Evolutionary conservation across 2,113 vertebrate species (phyloP), one percentile per base, ranked within the genome.

Genomic region (Bos indicus): DNA sequence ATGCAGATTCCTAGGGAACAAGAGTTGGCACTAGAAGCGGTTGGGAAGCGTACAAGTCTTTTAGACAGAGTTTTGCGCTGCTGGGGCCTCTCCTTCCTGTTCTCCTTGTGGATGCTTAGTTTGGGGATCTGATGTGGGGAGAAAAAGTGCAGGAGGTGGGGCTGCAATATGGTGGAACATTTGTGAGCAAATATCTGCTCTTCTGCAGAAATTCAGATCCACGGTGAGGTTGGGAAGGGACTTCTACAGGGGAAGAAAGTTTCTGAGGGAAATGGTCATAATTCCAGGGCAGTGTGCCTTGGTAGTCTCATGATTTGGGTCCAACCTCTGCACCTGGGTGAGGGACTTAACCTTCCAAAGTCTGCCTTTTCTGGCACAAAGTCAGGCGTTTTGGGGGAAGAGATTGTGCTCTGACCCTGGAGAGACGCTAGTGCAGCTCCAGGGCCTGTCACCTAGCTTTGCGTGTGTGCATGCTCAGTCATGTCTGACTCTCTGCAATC

Each of bases 271-370:
- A 88, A 51, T 67, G 40, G 13, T 25, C 3, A 1, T 56, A 54
- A 21, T 84, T 74, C 11, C 4, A 4, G 6, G 12, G 5, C n/a
- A 30, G 8, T 25, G 8, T 0, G 2, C 7, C 0, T 0, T 9
- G 43, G 46, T 33, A 25, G 36, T 77, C 25, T 85, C 3, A 0
- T 9, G 74, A 64, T 28, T n/a, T 5, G 26, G 2, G 2, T 78
- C 15, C 28, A 14, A 26, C 48, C 21, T 59, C 10, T 80, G 56
- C 12, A 33, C n/a, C 4, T 46, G 25, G 19, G 13, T 30, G 36
- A 43, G 52, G 7, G 56, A 30, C 6, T 67, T 56, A 3, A 19
- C 19, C 21, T 93, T 52, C 40, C 5, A 1, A 4, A 59, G 10
- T 6, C 6, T 21, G 28, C 4, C 10, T 46, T 87, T 90, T 60